Evolutionary conservation across 2,888 invertebrate genomes (phyloP).

Genomic region (Drosophila kambysellisi): DNA sequence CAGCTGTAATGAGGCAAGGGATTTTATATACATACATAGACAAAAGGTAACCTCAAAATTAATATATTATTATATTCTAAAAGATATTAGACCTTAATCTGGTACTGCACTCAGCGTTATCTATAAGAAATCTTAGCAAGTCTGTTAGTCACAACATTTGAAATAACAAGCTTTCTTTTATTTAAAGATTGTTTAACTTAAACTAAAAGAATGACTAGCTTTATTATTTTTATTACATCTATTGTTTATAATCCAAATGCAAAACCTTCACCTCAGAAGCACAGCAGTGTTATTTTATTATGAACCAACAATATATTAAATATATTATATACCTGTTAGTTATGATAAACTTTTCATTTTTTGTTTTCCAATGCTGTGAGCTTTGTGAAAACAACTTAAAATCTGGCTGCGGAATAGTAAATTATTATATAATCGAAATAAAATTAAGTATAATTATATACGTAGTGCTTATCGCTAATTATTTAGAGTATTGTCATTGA

Average conservation of each 20-base stretch:
- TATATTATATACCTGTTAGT: not conserved
- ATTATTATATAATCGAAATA: constrained; percentile 10
- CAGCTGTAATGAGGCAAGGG: constrained; percentile 36
- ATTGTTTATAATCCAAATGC: not conserved
- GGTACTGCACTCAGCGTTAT: constrained; percentile 8
- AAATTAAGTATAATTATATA: constrained; percentile 27
- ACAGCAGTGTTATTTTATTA: constrained; percentile 4
- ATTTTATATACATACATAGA: constrained; percentile 66
- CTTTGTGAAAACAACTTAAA: constrained; percentile 11
- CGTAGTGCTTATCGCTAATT: constrained; percentile 27
- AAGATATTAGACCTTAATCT: constrained; percentile 14
- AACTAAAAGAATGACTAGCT: not conserved
- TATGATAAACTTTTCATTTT: not conserved
- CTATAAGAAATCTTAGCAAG: constrained; percentile 2
- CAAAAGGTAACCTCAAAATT: constrained; percentile 8
- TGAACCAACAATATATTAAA: constrained; percentile 11
- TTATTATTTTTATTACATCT: not conserved
- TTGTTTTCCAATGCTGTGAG: constrained; percentile 5
- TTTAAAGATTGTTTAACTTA: not conserved
- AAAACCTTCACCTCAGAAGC: constrained; percentile 15
- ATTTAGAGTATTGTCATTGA: not conserved
- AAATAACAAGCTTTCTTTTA: constrained; percentile 10
- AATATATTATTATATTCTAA: not conserved
- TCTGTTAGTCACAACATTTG: constrained; percentile 47
- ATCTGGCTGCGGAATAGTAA: constrained; percentile 1